phyloP scores from a whole-genome alignment of 2,797 vertebrate species.

The Zenarchopterus dispar region DNA sequence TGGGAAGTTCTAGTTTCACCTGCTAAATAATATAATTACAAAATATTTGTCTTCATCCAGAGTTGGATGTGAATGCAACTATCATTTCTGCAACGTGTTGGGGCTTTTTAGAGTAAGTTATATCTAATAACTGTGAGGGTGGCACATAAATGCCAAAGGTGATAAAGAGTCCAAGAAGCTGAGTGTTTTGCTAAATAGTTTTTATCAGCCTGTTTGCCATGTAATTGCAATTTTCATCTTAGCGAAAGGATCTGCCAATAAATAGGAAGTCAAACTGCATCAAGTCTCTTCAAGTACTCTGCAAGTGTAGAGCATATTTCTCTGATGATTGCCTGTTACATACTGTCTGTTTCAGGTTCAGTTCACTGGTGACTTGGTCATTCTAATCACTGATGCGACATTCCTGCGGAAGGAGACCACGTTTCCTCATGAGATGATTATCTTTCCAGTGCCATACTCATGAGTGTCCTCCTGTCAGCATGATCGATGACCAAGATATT shows the following conservation, averaged over 20 bases:
- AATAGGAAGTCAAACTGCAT: neutral
- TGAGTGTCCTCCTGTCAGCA: slow-evolving; percentile 63
- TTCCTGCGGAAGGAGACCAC: slow-evolving; percentile 31
- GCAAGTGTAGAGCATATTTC: neutral
- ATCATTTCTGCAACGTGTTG: too few relatives aligned
- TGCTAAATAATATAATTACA: too few relatives aligned
- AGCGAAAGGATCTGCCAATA: neutral
- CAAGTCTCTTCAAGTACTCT: too few relatives aligned
- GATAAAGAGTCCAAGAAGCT: neutral
- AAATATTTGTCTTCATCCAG: too few relatives aligned
- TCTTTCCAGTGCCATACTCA: slow-evolving; percentile 67
- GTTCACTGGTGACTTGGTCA: slow-evolving; percentile 27
- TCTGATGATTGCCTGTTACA: slow-evolving; percentile 1
- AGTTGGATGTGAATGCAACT: too few relatives aligned
- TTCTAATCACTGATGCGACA: slow-evolving; percentile 35
- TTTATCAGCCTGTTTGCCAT: too few relatives aligned
- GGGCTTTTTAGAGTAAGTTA: neutral
- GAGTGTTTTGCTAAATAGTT: too few relatives aligned
- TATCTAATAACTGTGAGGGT: neutral
- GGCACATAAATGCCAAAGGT: neutral
- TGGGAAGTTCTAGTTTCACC: too few relatives aligned
- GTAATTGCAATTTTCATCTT: too few relatives aligned
- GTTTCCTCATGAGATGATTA: slow-evolving; percentile 62
- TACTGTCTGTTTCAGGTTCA: slow-evolving; percentile 5
- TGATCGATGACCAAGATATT: slow-evolving; percentile 71